A percentile compares a stretch with the other conserved stretches of the same genome.
These are phyloP conservation scores for Trichogramma pretiosum DNA, from an alignment of 1,140 invertebrate genomes.

Conservation along the genomic window DNA sequence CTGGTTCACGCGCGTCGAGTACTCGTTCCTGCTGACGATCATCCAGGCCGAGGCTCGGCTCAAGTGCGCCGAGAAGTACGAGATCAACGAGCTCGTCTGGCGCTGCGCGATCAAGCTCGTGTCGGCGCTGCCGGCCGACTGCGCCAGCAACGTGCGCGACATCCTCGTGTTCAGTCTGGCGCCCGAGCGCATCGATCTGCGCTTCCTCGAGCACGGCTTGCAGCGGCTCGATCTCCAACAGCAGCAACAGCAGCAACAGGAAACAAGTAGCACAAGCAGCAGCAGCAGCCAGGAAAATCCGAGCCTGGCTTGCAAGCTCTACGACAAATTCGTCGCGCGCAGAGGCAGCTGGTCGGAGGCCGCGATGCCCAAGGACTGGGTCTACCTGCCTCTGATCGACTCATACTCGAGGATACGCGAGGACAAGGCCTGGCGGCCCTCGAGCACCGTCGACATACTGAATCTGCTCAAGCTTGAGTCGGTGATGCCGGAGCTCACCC, in stretches of 20 bases:
- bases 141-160: constrained; percentile 16
- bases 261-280: background rate
- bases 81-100: constrained; percentile 26
- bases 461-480: constrained; percentile 31
- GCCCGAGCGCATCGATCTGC: constrained; percentile 13
- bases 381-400: constrained; percentile 55
- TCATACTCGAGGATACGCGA: constrained; percentile 45
- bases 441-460: constrained; percentile 22
- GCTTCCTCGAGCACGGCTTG: constrained; percentile 9
- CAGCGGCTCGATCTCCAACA: constrained; percentile 1
- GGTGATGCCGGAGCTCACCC: constrained; percentile 29
- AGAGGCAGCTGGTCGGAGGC: constrained; percentile 33
- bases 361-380: constrained; percentile 58
- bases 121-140: constrained; percentile 34
- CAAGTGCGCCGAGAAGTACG: constrained; percentile 10
- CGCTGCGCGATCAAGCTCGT: constrained; percentile 36
- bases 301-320: constrained; percentile 21
- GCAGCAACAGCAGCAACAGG: background rate
- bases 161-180: constrained; percentile 21
- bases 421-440: constrained; percentile 2
- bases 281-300: no score
- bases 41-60: constrained; percentile 20
- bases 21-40: constrained; percentile 28
- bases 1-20: constrained; percentile 38
- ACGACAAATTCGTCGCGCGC: constrained; percentile 26